Percentiles rank a stretch among this genome's conserved stretches.
These are phyloP conservation scores for Montipora efflorescens DNA, from an alignment of 64 coral and sea anemone genomes.

Conservation along the genomic window DNA sequence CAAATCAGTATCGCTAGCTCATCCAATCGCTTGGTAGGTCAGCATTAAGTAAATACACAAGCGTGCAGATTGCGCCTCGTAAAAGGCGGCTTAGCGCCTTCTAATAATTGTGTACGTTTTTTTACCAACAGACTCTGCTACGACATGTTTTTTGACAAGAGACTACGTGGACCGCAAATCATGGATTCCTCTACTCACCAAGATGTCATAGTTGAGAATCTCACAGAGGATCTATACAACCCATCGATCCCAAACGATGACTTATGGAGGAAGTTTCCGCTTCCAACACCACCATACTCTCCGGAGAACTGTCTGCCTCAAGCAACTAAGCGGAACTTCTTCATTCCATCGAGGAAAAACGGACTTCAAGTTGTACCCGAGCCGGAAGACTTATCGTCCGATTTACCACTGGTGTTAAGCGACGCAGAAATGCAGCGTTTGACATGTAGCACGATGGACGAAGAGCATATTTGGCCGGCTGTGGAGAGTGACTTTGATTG, in stretches of 20 bases:
- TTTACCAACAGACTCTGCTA: conserved; percentile 77
- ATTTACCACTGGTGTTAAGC: conserved; percentile 84
- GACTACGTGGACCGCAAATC: conserved; percentile 17
- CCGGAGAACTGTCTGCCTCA: conserved; percentile 74
- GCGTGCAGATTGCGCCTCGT: conserved; percentile 33
- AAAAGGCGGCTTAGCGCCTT: conserved; percentile 22
- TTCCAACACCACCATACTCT: conserved; percentile 90
- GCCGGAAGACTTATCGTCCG: conserved; percentile 87
- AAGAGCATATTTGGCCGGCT: conserved; percentile 82
- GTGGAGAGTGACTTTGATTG: conserved; percentile 64
- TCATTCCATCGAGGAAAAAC: conserved; percentile 28
- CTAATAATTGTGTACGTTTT: conserved; percentile 51
- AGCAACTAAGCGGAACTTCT: conserved; percentile 48
- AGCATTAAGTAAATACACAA: conserved; percentile 41
- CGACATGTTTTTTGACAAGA: conserved; percentile 92
- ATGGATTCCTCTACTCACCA: conserved; percentile 32
- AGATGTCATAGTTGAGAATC: conserved; percentile 59
- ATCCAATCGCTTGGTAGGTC: conserved; percentile 43
- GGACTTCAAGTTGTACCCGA: conserved; percentile 90
- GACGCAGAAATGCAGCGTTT: conserved; percentile 92
- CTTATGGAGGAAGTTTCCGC: conserved; percentile 78
- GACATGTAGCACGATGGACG: conserved; percentile 78
- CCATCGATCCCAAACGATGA: conserved; percentile 72
- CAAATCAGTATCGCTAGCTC: conserved; percentile 2
- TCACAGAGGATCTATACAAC: conserved; percentile 74